Conservation (phyloP, 1,140 invertebrate genomes). For the Ruditapes philippinarum region DNA sequence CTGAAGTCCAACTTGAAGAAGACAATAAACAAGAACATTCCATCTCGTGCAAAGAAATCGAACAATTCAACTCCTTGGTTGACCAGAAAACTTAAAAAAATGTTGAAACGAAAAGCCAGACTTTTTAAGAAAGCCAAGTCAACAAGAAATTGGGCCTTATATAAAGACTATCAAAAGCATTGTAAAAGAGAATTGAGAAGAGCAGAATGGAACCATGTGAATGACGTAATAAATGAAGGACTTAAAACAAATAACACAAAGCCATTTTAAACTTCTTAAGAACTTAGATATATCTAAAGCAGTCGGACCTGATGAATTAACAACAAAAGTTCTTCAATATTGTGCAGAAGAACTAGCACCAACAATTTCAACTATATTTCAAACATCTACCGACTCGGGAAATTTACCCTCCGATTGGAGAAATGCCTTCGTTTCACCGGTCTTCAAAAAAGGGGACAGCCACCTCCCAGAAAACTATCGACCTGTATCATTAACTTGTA, state of each 20-base stretch:
- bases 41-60: background rate
- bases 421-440: slow-evolving; percentile 51
- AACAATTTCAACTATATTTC: background rate
- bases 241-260: background rate
- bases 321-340: background rate
- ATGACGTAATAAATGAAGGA: slow-evolving; percentile 19
- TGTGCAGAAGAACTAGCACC: slow-evolving; percentile 19
- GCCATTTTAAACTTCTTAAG: background rate
- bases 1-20: background rate
- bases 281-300: slow-evolving; percentile 20
- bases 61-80: background rate
- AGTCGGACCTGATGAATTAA: background rate
- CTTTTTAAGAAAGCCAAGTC: slow-evolving; percentile 8
- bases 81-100: background rate
- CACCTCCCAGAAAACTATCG: slow-evolving; percentile 61
- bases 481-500: slow-evolving; percentile 32
- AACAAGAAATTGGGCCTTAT: background rate
- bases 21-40: slow-evolving; percentile 1
- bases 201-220: slow-evolving; percentile 58
- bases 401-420: slow-evolving; percentile 4
- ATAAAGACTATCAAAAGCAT: slow-evolving; percentile 54
- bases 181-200: slow-evolving; percentile 58
- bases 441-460: slow-evolving; percentile 62
- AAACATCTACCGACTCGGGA: background rate
- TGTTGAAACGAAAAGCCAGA: background rate